Percentiles rank a stretch among this genome's conserved stretches.
Conservation (phyloP, 2,113 vertebrate species). For the Malurus cyaneus region DNA sequence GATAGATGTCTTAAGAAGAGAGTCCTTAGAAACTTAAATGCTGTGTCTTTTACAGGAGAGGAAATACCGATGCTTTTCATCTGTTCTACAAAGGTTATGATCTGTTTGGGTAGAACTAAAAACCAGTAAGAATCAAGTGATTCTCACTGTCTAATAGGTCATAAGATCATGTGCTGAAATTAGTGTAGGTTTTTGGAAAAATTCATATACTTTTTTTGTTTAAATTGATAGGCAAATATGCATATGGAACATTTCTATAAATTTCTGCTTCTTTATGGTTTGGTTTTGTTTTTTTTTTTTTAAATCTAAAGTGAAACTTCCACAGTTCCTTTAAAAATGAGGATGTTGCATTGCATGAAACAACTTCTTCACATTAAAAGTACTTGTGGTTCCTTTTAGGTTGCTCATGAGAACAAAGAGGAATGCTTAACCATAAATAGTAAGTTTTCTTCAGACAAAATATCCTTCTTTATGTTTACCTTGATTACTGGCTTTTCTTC, state of each 20-base stretch:
- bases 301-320: neutral
- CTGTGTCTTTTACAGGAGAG: neutral
- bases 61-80: neutral
- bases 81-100: neutral
- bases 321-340: neutral
- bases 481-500: neutral
- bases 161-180: neutral
- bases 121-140: neutral
- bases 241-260: neutral
- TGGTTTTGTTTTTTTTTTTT: neutral
- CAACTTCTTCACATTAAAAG: neutral
- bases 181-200: neutral
- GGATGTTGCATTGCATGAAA: neutral
- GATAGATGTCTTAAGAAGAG: neutral
- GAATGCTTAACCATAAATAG: neutral
- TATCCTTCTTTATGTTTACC: neutral
- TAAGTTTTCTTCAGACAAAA: neutral
- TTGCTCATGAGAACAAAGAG: neutral
- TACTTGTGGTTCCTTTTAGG: neutral
- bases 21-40: neutral
- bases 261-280: neutral
- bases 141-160: neutral
- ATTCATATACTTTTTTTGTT: neutral
- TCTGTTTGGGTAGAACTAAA: neutral
- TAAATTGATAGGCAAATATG: neutral